phyloP scores from a whole-genome alignment of 1,140 invertebrate species.

The Phymorhynchus buccinoides region DNA sequence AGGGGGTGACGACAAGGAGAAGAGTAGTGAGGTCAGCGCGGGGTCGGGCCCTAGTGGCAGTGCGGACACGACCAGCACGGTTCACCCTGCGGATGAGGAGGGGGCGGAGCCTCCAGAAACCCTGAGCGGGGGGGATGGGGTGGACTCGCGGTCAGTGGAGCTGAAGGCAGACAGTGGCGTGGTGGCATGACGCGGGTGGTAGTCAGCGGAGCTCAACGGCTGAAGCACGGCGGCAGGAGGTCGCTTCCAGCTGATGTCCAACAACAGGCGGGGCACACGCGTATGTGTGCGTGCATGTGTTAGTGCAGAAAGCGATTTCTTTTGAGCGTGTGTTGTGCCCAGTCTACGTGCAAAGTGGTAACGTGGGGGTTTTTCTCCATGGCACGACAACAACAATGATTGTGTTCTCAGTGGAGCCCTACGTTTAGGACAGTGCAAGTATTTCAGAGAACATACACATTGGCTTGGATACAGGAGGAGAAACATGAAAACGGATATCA shows the following conservation, averaged over 20 bases:
- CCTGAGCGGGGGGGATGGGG: slow-evolving; percentile 24
- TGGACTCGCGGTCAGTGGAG: slow-evolving; percentile 62
- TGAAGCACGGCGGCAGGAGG: not conserved
- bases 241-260: not conserved
- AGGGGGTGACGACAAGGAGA: slow-evolving; percentile 29
- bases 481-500: too few species aligned
- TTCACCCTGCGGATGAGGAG: slow-evolving; percentile 41
- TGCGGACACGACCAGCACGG: slow-evolving; percentile 32
- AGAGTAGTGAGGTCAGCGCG: slow-evolving; percentile 29
- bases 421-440: not conserved
- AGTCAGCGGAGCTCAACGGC: not conserved
- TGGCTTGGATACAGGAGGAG: not conserved
- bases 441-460: not conserved
- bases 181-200: slow-evolving; percentile 58
- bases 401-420: not conserved
- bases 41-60: slow-evolving; percentile 34
- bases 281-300: not conserved
- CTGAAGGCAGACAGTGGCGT: slow-evolving; percentile 69
- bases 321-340: too few species aligned
- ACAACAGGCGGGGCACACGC: not conserved
- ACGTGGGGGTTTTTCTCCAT: too few species aligned
- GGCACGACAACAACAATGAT: not conserved
- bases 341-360: not conserved
- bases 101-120: slow-evolving; percentile 11
- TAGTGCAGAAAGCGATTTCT: not conserved